Evolutionary conservation across 37 sponge, comb jelly and placozoan species (phyloP).

Genomic region (Tethya wilhelma): DNA sequence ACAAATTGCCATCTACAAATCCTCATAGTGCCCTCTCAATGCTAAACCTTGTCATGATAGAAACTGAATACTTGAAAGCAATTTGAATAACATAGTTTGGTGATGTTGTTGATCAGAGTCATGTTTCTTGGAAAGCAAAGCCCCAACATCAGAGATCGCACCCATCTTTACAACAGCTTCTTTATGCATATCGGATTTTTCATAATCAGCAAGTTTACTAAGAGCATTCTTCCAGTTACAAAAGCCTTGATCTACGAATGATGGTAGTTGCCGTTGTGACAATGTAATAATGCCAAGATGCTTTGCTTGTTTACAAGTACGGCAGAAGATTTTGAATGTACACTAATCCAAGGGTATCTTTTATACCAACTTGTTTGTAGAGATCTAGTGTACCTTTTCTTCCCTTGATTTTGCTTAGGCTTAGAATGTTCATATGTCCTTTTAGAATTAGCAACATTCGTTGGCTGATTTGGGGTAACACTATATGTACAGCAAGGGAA

Average conservation of each 20-base stretch:
- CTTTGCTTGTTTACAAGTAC: conserved; percentile 6
- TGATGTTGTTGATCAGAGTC: neutral
- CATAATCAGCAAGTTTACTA: conserved; percentile 14
- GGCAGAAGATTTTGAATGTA: conserved; percentile 51
- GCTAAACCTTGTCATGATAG: conserved; percentile 27
- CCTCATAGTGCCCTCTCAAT: neutral
- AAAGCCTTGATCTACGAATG: conserved; percentile 38
- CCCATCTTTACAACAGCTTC: neutral
- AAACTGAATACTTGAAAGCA: conserved; percentile 15
- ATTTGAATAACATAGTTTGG: conserved; percentile 7
- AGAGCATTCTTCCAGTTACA: conserved; percentile 58
- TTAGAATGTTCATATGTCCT: neutral
- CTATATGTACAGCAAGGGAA: conserved; percentile 13
- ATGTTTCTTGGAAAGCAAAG: conserved; percentile 15
- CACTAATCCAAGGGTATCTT: conserved; percentile 51
- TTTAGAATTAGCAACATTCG: conserved; percentile 14
- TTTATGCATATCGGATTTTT: conserved; percentile 16
- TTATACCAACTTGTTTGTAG: conserved; percentile 64
- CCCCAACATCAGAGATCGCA: conserved; percentile 9
- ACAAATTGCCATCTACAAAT: neutral
- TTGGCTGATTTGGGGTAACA: conserved; percentile 32
- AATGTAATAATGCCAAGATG: conserved; percentile 7
- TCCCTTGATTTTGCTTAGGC: neutral
- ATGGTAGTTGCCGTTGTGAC: neutral
- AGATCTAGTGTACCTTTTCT: too few relatives aligned